Conservation (phyloP, 2,888 invertebrate species). For the Nymphalis polychloros region DNA sequence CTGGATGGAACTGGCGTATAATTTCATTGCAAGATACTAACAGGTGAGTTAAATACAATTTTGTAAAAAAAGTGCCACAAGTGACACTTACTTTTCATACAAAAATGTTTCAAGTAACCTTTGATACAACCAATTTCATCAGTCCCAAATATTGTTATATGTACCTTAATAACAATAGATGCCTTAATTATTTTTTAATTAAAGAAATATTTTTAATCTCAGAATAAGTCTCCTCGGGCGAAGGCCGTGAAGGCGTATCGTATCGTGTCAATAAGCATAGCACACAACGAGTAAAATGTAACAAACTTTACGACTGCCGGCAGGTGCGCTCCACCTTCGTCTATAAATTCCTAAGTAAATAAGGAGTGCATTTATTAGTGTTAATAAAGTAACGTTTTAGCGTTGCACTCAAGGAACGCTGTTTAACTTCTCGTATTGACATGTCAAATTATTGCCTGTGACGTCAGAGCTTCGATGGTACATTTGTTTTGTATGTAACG, state of each 20-base stretch:
- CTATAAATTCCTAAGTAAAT: constrained; percentile 72
- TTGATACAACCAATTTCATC: too few species aligned
- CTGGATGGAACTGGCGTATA: too few species aligned
- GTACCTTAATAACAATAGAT: too few species aligned
- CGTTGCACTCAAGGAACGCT: constrained; percentile 28
- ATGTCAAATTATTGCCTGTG: constrained; percentile 12
- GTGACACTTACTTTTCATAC: too few species aligned
- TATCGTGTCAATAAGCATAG: constrained; percentile 46
- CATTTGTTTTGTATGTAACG: neutral
- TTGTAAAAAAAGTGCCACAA: too few species aligned
- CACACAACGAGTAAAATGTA: constrained; percentile 46
- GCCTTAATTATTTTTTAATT: too few species aligned
- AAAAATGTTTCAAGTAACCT: too few species aligned
- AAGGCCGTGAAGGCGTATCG: constrained; percentile 20
- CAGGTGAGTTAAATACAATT: too few species aligned
- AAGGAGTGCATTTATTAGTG: constrained; percentile 73
- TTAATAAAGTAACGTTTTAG: constrained; percentile 55
- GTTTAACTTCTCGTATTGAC: constrained; percentile 33
- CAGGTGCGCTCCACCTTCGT: constrained; percentile 57
- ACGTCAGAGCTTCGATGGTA: neutral
- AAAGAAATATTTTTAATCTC: neutral
- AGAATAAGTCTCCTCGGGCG: neutral
- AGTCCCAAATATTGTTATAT: too few species aligned
- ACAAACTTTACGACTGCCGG: constrained; percentile 61
- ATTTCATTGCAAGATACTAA: too few species aligned